phyloP scores from a whole-genome alignment of 92 coral and sea anemone genomes.

The Phymanthus crucifer region DNA sequence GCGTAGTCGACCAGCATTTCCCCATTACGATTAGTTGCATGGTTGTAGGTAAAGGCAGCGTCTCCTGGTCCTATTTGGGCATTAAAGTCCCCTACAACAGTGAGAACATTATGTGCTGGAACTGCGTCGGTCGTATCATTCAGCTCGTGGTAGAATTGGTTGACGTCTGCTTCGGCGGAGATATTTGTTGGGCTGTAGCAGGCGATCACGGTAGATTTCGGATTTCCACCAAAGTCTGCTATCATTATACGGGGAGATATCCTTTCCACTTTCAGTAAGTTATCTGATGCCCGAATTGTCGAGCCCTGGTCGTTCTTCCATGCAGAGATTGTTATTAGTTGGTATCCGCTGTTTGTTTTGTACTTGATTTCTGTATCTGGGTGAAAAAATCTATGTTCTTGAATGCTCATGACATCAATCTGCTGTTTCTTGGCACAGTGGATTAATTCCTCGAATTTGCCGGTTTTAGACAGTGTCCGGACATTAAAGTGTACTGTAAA shows the following conservation, averaged over 20 bases:
- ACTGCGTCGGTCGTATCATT: slow-evolving; percentile 6
- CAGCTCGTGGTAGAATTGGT: slow-evolving; percentile 34
- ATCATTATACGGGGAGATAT: slow-evolving; percentile 30
- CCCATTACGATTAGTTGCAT: slow-evolving; percentile 46
- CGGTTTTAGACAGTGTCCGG: slow-evolving; percentile 16
- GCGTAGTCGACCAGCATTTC: slow-evolving; percentile 1
- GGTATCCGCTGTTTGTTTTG: slow-evolving; percentile 6
- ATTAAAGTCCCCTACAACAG: slow-evolving; percentile 48
- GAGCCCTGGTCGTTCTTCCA: slow-evolving; percentile 28
- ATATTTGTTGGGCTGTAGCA: slow-evolving; percentile 52
- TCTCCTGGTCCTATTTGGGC: slow-evolving; percentile 30
- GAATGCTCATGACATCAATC: slow-evolving; percentile 14
- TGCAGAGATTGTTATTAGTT: slow-evolving; percentile 31
- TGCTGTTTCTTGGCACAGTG: slow-evolving; percentile 15
- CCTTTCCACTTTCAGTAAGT: slow-evolving; percentile 19
- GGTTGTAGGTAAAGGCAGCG: slow-evolving; percentile 27
- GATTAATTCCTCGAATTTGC: slow-evolving; percentile 25
- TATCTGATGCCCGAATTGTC: slow-evolving; percentile 12
- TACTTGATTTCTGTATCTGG: slow-evolving; percentile 19
- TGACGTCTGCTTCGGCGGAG: slow-evolving; percentile 16
- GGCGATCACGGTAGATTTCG: slow-evolving; percentile 37
- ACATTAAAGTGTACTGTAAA: slow-evolving; percentile 36
- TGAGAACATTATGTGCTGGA: slow-evolving; percentile 30
- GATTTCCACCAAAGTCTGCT: slow-evolving; percentile 42
- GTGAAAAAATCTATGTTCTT: slow-evolving; percentile 15